phyloP scores from a whole-genome alignment of 2,888 invertebrate genomes.

The Polydrusus cervinus region DNA sequence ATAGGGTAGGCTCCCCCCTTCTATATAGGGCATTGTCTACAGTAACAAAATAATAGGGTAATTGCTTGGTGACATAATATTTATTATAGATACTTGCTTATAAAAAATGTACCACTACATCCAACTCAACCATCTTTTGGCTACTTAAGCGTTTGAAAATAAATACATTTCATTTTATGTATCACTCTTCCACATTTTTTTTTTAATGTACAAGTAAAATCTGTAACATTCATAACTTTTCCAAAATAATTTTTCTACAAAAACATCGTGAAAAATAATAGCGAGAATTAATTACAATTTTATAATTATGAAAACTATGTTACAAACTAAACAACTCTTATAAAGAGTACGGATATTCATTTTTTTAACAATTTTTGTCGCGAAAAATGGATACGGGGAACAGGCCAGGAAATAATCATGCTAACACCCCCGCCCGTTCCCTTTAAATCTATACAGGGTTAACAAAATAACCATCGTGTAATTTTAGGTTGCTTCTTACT shows the following conservation, averaged over 20 bases:
- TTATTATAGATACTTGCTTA: constrained; percentile 55
- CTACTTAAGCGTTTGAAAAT: constrained; percentile 63
- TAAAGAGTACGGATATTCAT: constrained; percentile 61
- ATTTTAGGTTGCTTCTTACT: not conserved
- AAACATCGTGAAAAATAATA: constrained; percentile 55
- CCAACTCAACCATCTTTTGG: constrained; percentile 61
- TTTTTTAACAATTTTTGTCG: constrained; percentile 59
- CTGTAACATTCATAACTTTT: constrained; percentile 49
- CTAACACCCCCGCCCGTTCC: not conserved
- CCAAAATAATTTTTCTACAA: constrained; percentile 55
- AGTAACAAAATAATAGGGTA: not conserved
- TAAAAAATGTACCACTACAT: constrained; percentile 63
- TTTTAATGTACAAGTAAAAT: constrained; percentile 59
- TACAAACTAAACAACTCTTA: constrained; percentile 63
- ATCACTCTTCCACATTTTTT: constrained; percentile 56
- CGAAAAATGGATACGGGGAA: constrained; percentile 46
- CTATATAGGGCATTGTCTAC: too few species aligned
- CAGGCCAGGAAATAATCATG: not conserved
- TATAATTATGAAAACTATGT: constrained; percentile 57
- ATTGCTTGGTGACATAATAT: constrained; percentile 26
- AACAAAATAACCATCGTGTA: not conserved
- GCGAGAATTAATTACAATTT: constrained; percentile 37
- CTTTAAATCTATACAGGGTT: constrained; percentile 13
- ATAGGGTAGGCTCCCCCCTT: not conserved
- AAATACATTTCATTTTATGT: constrained; percentile 57